These are phyloP conservation scores for Galeopterus variegatus DNA, from an alignment of 2,113 vertebrate genomes.

Conservation along the genomic window DNA sequence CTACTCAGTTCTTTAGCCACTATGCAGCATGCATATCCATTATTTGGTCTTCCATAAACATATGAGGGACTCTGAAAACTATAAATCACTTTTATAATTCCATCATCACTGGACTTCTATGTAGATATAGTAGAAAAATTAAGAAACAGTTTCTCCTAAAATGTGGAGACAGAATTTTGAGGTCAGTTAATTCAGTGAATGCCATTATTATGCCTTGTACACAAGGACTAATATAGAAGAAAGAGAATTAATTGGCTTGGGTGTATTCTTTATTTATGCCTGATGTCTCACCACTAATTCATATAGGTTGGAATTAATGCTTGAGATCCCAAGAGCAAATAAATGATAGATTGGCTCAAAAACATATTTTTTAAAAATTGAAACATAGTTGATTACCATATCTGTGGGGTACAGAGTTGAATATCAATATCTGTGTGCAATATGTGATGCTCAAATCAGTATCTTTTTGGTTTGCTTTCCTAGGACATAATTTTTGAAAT, in stretches of 20 bases:
- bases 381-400: no score
- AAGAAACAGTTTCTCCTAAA: neutral
- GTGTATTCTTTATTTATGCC: neutral
- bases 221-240: neutral
- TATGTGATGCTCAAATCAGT: no score
- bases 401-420: no score
- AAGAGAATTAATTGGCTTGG: neutral
- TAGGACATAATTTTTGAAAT: constrained; percentile 17
- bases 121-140: neutral
- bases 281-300: neutral
- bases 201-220: neutral
- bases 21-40: fast-evolving
- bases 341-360: neutral
- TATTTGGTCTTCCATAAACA: neutral
- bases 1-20: neutral
- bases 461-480: neutral
- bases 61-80: neutral
- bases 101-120: neutral
- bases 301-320: neutral
- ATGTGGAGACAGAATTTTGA: neutral
- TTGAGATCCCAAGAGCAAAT: constrained; percentile 6
- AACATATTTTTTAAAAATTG: neutral
- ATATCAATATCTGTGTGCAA: no score
- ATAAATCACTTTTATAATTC: neutral
- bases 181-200: neutral